phyloP scores from a whole-genome alignment of 2,888 invertebrate genomes.

The Drosophila paracracens region DNA sequence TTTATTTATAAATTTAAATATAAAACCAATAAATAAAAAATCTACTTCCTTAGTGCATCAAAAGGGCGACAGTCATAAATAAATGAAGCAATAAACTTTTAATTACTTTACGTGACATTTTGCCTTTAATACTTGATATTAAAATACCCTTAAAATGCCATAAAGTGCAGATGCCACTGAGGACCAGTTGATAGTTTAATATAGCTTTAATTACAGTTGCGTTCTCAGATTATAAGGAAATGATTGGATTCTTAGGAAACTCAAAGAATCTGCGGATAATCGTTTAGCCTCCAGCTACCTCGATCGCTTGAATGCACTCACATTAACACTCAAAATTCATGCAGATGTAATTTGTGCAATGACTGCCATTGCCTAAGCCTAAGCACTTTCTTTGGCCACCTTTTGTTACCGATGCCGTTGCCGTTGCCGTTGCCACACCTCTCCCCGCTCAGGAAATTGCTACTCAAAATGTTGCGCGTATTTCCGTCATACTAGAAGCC shows the following conservation, averaged over 20 bases:
- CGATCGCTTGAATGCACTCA: slow-evolving; percentile 51
- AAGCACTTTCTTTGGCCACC: slow-evolving; percentile 29
- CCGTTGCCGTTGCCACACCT: slow-evolving; percentile 2
- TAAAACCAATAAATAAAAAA: neutral
- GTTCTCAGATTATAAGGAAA: slow-evolving; percentile 1
- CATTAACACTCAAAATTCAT: slow-evolving; percentile 30
- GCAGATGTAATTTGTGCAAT: slow-evolving; percentile 40
- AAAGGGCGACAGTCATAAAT: neutral
- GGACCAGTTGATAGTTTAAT: neutral
- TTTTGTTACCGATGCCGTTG: slow-evolving; percentile 4
- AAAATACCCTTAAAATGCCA: neutral
- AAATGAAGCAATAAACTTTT: neutral
- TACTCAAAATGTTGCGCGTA: slow-evolving; percentile 71
- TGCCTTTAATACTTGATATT: neutral
- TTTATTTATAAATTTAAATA: neutral
- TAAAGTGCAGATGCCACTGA: neutral
- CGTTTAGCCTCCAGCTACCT: slow-evolving; percentile 6
- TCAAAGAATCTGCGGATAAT: slow-evolving; percentile 14
- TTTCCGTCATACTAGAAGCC: slow-evolving; percentile 67
- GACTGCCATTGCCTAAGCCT: slow-evolving; percentile 32
- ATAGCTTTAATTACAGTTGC: neutral
- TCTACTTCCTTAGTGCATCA: neutral
- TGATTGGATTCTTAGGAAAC: neutral
- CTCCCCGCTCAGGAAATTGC: slow-evolving; percentile 64
- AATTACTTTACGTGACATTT: neutral